Base-by-base conservation (phyloP, 1,140 invertebrate species). In the Anastrepha ludens region DNA sequence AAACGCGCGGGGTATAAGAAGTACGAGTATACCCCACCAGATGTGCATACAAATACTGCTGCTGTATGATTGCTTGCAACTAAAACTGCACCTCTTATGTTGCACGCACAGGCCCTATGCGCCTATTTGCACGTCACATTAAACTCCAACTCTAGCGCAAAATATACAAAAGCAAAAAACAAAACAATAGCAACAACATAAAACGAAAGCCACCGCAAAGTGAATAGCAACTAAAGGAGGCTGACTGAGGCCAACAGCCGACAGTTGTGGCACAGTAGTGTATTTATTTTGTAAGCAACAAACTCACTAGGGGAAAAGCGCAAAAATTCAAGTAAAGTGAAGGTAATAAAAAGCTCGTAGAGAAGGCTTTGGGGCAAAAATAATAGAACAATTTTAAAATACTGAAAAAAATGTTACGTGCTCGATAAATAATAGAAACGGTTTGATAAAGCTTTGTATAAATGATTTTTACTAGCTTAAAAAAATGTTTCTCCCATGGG, bases 71-170 rank as follows among this genome's bases (percentile, higher is more conserved):
- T 74, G 11, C 70, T n/a, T 20, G n/a, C 17, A n/a, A 15, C n/a
- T 20, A 4, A 17, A 41, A 3, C 74, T 11, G 47, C 17, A 11
- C 74, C 47, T 9, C 47, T 81, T 20, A n/a, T 29, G 39, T 50
- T 29, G 44, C 74, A 55, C 29, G 8, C 74, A 62, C 4, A 81
- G 17, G 17, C 17, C 47, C 74, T 81, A 58, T 81, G 44, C 41
- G 74, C 74, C 74, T 55, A 81, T 81, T 81, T 81, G 74, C 47
- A 47, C 74, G 74, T 17, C 47, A 81, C 74, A 81, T 81, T 81
- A 81, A 81, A 81, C 20, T 81, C 74, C 74, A 81, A 81, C 50
- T 81, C 74, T 81, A 81, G 74, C 74, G 74, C 74, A 29, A n/a
- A 81, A 20, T 47, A 81, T 55, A 15, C 47, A 81, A 81, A 41